Percentiles rank a stretch among this genome's conserved stretches.
These are phyloP conservation scores for Xenopus petersii DNA, from an alignment of 2,797 vertebrate species.

Conservation along the genomic window DNA sequence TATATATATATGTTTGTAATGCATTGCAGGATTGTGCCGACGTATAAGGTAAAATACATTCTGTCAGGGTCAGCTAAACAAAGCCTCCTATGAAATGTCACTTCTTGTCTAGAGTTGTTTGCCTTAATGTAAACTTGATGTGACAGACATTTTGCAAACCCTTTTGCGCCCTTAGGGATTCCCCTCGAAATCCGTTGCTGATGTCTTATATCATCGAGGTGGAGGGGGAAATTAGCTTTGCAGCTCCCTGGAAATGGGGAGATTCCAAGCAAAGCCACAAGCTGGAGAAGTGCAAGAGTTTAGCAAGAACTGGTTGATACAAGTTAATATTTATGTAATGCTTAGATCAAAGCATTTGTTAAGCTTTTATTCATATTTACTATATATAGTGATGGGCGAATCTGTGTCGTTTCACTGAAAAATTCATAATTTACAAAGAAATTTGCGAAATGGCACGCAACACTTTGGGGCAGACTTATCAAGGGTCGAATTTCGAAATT, in stretches of 20 bases:
- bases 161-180: slow-evolving; percentile 53
- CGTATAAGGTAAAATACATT: slow-evolving; percentile 48
- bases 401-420: no score
- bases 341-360: no score
- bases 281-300: no score
- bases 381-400: no score
- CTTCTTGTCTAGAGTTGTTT: slow-evolving; percentile 58
- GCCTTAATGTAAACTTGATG: slow-evolving; percentile 56
- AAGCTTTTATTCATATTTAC: no score
- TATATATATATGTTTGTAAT: slow-evolving; percentile 38
- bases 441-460: no score
- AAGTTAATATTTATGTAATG: no score
- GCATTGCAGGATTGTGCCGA: slow-evolving; percentile 52
- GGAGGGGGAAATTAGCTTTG: background rate
- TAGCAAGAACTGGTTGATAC: no score
- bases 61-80: slow-evolving; percentile 59
- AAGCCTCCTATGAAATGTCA: slow-evolving; percentile 58
- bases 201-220: slow-evolving; percentile 46
- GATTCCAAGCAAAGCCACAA: no score
- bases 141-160: slow-evolving; percentile 57
- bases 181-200: slow-evolving; percentile 32
- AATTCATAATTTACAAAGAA: no score
- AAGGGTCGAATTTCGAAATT: no score
- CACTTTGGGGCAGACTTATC: no score
- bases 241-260: background rate